These are phyloP conservation scores for Sarcophilus harrisii DNA, from an alignment of 2,797 vertebrate species.

Conservation along the genomic window DNA sequence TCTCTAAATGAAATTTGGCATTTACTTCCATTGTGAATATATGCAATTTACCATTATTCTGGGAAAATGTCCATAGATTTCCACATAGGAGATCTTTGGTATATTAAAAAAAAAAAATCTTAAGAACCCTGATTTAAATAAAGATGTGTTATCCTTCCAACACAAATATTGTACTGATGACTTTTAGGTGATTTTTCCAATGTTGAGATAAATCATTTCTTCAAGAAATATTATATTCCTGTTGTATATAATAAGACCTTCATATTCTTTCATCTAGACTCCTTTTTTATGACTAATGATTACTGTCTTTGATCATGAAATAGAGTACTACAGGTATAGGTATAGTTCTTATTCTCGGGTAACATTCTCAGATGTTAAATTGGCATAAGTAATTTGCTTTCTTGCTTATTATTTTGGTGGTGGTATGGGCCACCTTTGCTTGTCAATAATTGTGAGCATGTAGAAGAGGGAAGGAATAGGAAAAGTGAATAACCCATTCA, in stretches of 20 bases:
- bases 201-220: background rate
- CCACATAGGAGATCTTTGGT: background rate
- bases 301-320: slow-evolving; percentile 20
- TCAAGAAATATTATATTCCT: background rate
- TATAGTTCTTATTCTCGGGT: background rate
- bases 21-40: background rate
- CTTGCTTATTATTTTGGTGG: slow-evolving; percentile 45
- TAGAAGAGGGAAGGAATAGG: background rate
- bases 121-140: background rate
- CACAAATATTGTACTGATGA: background rate
- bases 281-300: background rate
- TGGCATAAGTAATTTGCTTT: slow-evolving; percentile 62
- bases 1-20: background rate
- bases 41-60: background rate
- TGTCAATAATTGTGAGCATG: background rate
- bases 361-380: slow-evolving; percentile 27
- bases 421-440: background rate
- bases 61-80: background rate
- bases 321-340: too few relatives aligned
- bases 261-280: background rate
- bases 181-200: background rate
- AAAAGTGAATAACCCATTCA: background rate
- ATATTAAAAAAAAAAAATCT: background rate
- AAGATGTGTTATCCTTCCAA: background rate
- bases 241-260: background rate